Conservation (phyloP, 1,140 invertebrate species). For the Eriocheir sinensis region DNA sequence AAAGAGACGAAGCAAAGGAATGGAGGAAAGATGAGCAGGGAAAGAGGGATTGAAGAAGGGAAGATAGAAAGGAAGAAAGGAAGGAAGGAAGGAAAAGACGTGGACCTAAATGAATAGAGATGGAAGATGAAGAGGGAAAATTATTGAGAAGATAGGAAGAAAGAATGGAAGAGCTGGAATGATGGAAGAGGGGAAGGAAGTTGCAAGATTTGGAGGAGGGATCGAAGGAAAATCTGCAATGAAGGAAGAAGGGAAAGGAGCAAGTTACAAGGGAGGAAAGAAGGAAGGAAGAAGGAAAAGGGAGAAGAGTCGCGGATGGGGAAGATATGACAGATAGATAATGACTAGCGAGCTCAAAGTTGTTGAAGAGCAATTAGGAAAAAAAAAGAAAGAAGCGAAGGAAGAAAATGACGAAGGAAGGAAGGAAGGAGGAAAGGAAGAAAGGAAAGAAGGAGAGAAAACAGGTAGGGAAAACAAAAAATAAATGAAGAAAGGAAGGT, state of each 20-base stretch:
- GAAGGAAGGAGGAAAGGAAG: neutral
- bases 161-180: neutral
- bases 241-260: neutral
- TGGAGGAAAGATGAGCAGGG: neutral
- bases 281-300: neutral
- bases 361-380: too few species aligned
- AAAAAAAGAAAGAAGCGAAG: neutral
- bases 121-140: neutral
- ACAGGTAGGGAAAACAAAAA: neutral
- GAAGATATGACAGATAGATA: too few species aligned
- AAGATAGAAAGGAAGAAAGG: neutral
- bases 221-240: neutral
- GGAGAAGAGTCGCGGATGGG: too few species aligned
- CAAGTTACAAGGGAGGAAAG: neutral
- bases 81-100: neutral
- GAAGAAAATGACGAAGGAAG: neutral
- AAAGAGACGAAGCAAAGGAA: neutral
- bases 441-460: neutral
- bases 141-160: neutral
- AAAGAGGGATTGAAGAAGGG: neutral
- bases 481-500: neutral
- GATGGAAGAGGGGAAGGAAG: neutral
- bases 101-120: neutral
- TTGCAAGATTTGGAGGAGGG: too few species aligned
- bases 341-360: too few species aligned